Conservation (phyloP, 2,113 vertebrate genomes). For the Rhegmatorhina hoffmannsi region DNA sequence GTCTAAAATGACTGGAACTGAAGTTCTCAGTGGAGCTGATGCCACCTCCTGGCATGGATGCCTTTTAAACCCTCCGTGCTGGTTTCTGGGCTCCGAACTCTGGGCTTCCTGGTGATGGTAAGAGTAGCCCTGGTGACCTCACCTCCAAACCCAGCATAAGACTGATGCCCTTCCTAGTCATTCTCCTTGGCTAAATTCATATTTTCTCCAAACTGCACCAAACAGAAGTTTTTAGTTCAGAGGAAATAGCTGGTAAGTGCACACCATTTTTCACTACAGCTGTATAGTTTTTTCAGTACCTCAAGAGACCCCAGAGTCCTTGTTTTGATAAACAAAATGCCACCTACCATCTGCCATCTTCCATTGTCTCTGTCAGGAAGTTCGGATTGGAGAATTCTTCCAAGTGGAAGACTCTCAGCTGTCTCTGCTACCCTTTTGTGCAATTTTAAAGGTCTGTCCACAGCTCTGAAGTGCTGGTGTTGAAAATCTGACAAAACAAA, state of each 20-base stretch:
- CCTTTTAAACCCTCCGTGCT: neutral
- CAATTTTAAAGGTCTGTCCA: neutral
- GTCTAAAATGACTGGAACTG: neutral
- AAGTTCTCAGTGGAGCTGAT: neutral
- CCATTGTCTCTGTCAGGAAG: conserved; percentile 33
- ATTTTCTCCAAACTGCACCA: neutral
- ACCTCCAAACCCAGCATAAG: neutral
- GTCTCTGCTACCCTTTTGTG: neutral
- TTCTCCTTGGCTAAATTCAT: neutral
- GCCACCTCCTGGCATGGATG: fast-evolving
- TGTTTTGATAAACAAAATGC: conserved; percentile 55
- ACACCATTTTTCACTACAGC: conserved; percentile 16
- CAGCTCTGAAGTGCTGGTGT: neutral
- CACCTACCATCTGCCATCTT: conserved; percentile 52
- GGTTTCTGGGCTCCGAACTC: neutral
- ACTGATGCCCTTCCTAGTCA: neutral
- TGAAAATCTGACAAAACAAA: neutral
- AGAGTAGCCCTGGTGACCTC: neutral
- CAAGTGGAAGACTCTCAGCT: conserved; percentile 42
- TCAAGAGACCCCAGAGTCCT: conserved; percentile 23
- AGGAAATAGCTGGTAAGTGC: neutral
- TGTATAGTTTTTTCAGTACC: neutral
- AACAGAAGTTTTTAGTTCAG: neutral
- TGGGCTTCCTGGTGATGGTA: neutral
- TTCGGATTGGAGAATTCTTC: neutral